A percentile compares a stretch with the other conserved stretches of the same genome.
phyloP scores from a whole-genome alignment of 2,888 invertebrate species.

The Phaonia tiefii region DNA sequence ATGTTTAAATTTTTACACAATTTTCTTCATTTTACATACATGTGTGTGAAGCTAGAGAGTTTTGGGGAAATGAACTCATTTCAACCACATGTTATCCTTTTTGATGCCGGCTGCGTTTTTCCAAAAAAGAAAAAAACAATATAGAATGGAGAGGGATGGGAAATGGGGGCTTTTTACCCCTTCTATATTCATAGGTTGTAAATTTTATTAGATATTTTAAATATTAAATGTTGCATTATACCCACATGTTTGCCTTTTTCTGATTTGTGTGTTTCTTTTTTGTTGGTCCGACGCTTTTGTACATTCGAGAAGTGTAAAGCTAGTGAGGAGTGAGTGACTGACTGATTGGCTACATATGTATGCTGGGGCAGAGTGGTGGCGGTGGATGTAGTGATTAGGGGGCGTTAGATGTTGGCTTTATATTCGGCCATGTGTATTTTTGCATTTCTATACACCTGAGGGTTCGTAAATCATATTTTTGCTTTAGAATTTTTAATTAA shows the following conservation, averaged over 20 bases:
- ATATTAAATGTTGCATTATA: conserved; percentile 32
- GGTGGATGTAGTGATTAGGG: too few species aligned
- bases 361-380: too few species aligned
- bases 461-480: conserved; percentile 43
- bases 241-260: not conserved
- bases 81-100: conserved; percentile 24
- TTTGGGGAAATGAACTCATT: not conserved
- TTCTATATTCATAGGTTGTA: conserved; percentile 5
- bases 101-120: not conserved
- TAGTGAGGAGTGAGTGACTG: too few species aligned
- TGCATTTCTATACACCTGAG: conserved; percentile 40
- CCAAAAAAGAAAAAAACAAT: not conserved
- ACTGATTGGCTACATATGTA: too few species aligned
- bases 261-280: not conserved
- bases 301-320: too few species aligned
- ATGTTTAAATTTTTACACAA: conserved; percentile 21
- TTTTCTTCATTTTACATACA: conserved; percentile 16
- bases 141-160: too few species aligned
- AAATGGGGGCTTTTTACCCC: not conserved
- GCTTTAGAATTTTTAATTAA: conserved; percentile 37
- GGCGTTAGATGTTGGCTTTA: not conserved
- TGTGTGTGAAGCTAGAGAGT: not conserved
- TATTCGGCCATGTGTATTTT: conserved; percentile 32
- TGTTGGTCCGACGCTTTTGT: conserved; percentile 7
- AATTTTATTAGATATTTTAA: conserved; percentile 38